Evolutionary conservation across 2,113 vertebrate species (phyloP), one percentile per base, ranked within the genome.

Genomic region (Sebastes fasciatus): DNA sequence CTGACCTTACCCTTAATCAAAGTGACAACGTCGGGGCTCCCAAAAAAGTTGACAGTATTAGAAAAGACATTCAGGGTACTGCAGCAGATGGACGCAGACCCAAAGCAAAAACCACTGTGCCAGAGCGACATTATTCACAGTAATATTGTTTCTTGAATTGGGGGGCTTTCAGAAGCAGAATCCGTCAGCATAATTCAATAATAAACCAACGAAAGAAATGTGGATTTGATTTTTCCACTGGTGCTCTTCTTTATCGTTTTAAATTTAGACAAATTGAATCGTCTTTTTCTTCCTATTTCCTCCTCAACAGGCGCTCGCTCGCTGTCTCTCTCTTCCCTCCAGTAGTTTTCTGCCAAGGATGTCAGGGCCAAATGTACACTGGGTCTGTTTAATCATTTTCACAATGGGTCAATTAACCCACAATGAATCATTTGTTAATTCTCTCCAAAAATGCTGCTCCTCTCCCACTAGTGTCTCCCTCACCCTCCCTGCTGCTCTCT

Each of bases 361-460:
- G 62, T 78, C 68, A 1, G 71, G 57, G 73, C 84, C 81, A 84
- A 86, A 89, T 79, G 70, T 86, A 78, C 86, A 77, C 81, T 76
- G 84, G 77, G 52, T 90, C 83, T 43, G 66, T 91, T 91, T 85
- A 90, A 92, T 92, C 77, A 79, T 89, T 89, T 90, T 79, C 74
- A 92, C 86, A 89, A 73, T 80, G 72, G 86, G 85, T 92, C 86
- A 89, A 87, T 93, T 86, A 94, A 87, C 82, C 71, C 68, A 88
- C 84, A 93, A 93, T 85, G 87, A 91, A 82, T 87, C 88, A 86
- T 83, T 88, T 91, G 91, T 95, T 91, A 90, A 88, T 87, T 89
- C 69, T 69, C 54, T 83, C 81, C 79, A 40, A 89, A 34, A 88
- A 89, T 77, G 42, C 84, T 85, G 70, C 74, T 66, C 45, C 57